Evolutionary conservation across 2,888 invertebrate species (phyloP).

Genomic region (Eupithecia dodoneata): DNA sequence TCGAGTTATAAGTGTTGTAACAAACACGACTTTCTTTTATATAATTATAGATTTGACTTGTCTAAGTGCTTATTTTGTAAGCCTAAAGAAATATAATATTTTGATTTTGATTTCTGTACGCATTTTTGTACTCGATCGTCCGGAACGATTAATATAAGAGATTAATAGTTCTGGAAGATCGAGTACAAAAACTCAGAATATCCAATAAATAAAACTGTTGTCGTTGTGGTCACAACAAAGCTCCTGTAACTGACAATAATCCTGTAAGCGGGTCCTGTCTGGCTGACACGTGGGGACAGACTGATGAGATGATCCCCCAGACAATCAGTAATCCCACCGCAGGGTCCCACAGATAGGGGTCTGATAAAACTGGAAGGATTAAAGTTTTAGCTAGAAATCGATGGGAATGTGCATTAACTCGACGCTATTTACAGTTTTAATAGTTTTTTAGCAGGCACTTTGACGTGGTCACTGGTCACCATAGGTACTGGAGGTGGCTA

Average conservation of each 20-base stretch:
- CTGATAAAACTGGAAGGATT: slow-evolving; percentile 18
- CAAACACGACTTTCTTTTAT: too few relatives aligned
- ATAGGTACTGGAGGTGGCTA: too few relatives aligned
- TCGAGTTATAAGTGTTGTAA: too few relatives aligned
- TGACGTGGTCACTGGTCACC: too few relatives aligned
- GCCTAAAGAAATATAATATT: too few relatives aligned
- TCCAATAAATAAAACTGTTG: slow-evolving; percentile 1
- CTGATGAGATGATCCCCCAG: slow-evolving; percentile 13
- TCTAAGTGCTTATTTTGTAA: too few relatives aligned
- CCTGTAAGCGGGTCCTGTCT: slow-evolving; percentile 21
- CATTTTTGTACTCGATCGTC: too few relatives aligned
- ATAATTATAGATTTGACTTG: too few relatives aligned
- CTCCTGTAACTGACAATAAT: slow-evolving; percentile 28
- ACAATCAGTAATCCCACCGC: slow-evolving; percentile 30
- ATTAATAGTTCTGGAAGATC: neutral
- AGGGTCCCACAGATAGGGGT: slow-evolving; percentile 11
- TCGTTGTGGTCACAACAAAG: slow-evolving; percentile 14
- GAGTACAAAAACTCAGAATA: neutral
- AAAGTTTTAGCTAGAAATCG: slow-evolving; percentile 16
- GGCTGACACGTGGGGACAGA: neutral
- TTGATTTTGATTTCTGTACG: too few relatives aligned
- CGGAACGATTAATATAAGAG: too few relatives aligned
- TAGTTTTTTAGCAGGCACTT: too few relatives aligned
- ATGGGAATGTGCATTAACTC: neutral
- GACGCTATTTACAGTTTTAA: neutral